These are phyloP conservation scores for Drosophila mayaguana DNA, from an alignment of 2,888 invertebrate genomes.

Conservation along the genomic window DNA sequence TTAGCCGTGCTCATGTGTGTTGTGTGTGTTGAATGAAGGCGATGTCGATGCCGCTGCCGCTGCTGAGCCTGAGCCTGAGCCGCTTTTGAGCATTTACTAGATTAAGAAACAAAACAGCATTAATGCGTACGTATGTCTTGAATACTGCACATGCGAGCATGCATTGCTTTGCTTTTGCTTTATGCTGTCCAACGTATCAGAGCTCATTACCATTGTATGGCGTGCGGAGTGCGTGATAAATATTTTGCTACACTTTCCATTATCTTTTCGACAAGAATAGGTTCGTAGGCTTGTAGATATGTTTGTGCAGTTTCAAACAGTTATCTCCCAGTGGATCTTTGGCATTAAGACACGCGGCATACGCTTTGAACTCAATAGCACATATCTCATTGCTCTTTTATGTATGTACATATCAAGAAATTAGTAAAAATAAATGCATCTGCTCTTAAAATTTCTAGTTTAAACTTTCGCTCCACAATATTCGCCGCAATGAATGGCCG, in stretches of 20 bases:
- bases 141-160: constrained; percentile 3
- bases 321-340: constrained; percentile 41
- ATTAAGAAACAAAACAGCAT: constrained; percentile 71
- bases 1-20: constrained; percentile 20
- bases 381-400: constrained; percentile 48
- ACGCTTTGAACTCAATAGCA: constrained; percentile 40
- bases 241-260: constrained; percentile 76
- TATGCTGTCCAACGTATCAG: constrained; percentile 56
- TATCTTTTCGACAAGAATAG: constrained; percentile 39
- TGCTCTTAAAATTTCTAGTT: neutral
- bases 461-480: constrained; percentile 1
- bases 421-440: neutral
- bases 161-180: neutral
- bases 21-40: constrained; percentile 4
- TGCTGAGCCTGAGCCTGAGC: constrained; percentile 53
- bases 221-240: constrained; percentile 78
- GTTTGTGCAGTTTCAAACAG: neutral
- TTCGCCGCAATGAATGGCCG: constrained; percentile 13
- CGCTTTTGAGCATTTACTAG: constrained; percentile 82
- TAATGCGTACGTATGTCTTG: constrained; percentile 3
- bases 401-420: neutral
- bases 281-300: constrained; percentile 7
- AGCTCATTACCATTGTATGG: constrained; percentile 81
- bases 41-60: constrained; percentile 5
- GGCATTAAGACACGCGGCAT: constrained; percentile 37